Percentiles rank a stretch among this genome's conserved stretches.
Evolutionary conservation across 2,888 invertebrate species (phyloP).

Genomic region (Ophion ventricosus): DNA sequence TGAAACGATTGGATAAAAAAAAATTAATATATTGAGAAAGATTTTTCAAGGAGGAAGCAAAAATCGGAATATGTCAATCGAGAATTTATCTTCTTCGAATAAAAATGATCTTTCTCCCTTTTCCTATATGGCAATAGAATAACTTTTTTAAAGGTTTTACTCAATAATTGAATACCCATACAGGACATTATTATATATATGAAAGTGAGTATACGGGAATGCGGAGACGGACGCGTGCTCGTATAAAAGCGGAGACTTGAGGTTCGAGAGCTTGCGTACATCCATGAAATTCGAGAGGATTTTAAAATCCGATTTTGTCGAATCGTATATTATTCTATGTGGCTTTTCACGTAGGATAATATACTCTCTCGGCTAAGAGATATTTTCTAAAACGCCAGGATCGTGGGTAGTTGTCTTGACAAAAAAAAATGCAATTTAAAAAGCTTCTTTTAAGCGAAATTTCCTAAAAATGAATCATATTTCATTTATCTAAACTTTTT

Average conservation of each 20-base stretch:
- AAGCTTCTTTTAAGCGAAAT: neutral
- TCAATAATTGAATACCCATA: neutral
- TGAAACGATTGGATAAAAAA: neutral
- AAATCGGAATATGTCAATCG: neutral
- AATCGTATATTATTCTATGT: conserved; percentile 6
- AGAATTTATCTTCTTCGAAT: neutral
- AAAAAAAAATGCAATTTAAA: neutral
- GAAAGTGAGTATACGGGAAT: neutral
- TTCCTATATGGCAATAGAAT: neutral
- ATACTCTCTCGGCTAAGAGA: neutral
- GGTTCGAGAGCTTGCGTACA: conserved; percentile 24
- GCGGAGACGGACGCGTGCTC: neutral
- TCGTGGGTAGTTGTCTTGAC: neutral
- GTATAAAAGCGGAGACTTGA: conserved; percentile 28
- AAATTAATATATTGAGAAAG: neutral
- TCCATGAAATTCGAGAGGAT: conserved; percentile 35
- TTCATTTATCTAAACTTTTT: neutral
- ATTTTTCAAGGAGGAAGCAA: neutral
- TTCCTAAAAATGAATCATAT: neutral
- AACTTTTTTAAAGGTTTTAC: neutral
- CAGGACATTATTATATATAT: conserved; percentile 15
- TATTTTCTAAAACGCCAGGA: neutral
- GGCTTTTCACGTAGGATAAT: conserved; percentile 14
- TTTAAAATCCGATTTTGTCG: conserved; percentile 26
- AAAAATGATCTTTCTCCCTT: neutral